Evolutionary conservation across 2,888 invertebrate genomes (phyloP), one percentile per base, ranked within the genome.

Genomic region (Agrochola macilenta): DNA sequence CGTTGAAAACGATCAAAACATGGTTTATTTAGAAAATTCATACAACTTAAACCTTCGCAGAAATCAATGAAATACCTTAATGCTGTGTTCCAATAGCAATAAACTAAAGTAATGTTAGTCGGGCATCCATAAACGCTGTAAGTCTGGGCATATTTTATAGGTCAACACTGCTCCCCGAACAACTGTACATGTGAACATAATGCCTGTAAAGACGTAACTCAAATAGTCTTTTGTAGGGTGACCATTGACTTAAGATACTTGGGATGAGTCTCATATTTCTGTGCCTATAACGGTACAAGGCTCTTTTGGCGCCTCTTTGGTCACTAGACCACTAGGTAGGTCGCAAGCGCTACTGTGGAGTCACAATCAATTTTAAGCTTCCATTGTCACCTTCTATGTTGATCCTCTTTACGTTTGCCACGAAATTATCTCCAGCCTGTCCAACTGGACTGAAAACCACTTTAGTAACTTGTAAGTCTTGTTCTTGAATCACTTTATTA

Each of bases 401-500:
- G 26, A 92, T 86, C 63, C 91, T 86, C 76, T 88, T 91, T 2
- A 91, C 86, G 35, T 74, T 85, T 23, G 92, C 90, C 2, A 82
- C 81, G 68, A 88, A 93, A 81, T 92, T 93, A 57, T 93, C 93
- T 52, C 91, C 93, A 23, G 87, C 86, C 74, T 85, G 78, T 1
- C 93, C 93, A 7, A 93, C 90, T 5, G 87, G 72, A 77, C 89
- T 80, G 1, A 94, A 85, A 0, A 66, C 39, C 2, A 91, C 91
- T 69, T 90, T 91, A 39, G 60, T 87, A 26, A 89, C 88, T 69
- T 85, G 81, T 54, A 86, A 90, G 0, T 91, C 92, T 66, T 81
- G 88, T 78, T 92, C 87, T 49, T 90, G 74, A 23, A 94, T 81
- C 9, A 91, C 87, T 79, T 90, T 86, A 71, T 88, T 80, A 9